These are phyloP conservation scores for Lottia gigantea DNA, from an alignment of 2,888 invertebrate genomes.

Conservation along the genomic window DNA sequence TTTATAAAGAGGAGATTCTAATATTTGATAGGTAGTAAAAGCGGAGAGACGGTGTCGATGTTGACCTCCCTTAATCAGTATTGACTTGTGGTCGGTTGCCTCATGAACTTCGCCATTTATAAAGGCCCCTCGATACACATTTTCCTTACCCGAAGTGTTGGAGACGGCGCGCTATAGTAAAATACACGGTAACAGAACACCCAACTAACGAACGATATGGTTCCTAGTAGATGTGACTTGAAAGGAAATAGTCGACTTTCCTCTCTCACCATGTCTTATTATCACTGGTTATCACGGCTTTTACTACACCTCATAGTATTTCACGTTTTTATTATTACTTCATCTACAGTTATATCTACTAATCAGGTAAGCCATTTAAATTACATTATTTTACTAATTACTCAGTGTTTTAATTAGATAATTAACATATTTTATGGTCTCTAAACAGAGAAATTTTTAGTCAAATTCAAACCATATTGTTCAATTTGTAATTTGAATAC, in stretches of 20 bases:
- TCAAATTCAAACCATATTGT: no score
- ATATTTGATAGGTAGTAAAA: no score
- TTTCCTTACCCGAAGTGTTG: conserved; percentile 1
- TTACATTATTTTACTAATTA: no score
- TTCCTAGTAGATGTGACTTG: conserved; percentile 1
- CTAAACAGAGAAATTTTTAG: no score
- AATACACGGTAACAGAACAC: neutral
- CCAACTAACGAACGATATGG: conserved; percentile 8
- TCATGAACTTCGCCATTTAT: conserved; percentile 11
- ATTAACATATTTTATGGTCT: no score
- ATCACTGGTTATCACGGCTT: neutral
- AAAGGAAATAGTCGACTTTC: neutral
- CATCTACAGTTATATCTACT: no score
- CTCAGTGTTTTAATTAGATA: no score
- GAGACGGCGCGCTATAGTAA: conserved; percentile 9
- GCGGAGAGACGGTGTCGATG: no score
- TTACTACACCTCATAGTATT: conserved; percentile 3
- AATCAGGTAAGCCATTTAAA: no score
- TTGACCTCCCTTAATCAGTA: neutral
- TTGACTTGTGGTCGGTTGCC: conserved; percentile 5
- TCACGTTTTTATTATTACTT: no score
- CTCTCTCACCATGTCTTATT: neutral
- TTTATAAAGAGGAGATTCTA: no score
- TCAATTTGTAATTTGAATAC: no score
- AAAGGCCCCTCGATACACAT: neutral